Evolutionary conservation across 2,113 vertebrate genomes (phyloP), one percentile per base, ranked within the genome.

Genomic region (Saimiri boliviensis): DNA sequence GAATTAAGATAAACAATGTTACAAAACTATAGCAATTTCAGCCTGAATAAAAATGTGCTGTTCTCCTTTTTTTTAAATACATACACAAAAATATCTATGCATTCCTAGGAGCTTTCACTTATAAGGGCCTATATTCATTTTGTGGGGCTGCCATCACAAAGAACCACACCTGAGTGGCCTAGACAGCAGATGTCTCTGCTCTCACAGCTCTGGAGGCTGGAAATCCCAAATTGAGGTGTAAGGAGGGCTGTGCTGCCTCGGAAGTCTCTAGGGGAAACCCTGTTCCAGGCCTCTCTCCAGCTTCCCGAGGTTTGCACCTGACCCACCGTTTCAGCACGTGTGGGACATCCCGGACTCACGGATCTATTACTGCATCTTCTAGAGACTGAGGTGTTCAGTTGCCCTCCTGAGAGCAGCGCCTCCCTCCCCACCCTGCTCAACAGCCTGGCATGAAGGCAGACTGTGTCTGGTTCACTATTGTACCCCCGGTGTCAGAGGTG

Each of bases 261-360:
- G 11, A 14, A 32, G 74, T 23, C 52, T 37, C 16, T 2, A 0
- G 40, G 42, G 40, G 6, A 12, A 2, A 2, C 0, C 1, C 40
- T 5, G 19, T 30, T 6, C 76, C 10, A 12, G 10, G 63, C 12
- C 9, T 6, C 7, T 25, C 49, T 19, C 74, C 8, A 11, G 47
- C 37, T 27, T 35, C 47, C 35, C 10, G 19, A 3, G 73, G 47
- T 14, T 27, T 63, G 37, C 27, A 1, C 45, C 1, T 0, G 5
- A 56, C 52, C 4, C 0, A 2, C 45, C 7, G 0, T 47, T 52
- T 52, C n/a, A 12, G 17, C 8, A 21, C 6, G n/a, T 5, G 0
- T 7, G n/a, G 6, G 16, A 9, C 5, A 21, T 35, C 32, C 32
- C 13, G 16, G 54, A 60, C 14, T 42, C 3, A 0, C 5, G 10